Evolutionary conservation across 2,113 vertebrate species (phyloP).

Genomic region (Australoheros scitulus): DNA sequence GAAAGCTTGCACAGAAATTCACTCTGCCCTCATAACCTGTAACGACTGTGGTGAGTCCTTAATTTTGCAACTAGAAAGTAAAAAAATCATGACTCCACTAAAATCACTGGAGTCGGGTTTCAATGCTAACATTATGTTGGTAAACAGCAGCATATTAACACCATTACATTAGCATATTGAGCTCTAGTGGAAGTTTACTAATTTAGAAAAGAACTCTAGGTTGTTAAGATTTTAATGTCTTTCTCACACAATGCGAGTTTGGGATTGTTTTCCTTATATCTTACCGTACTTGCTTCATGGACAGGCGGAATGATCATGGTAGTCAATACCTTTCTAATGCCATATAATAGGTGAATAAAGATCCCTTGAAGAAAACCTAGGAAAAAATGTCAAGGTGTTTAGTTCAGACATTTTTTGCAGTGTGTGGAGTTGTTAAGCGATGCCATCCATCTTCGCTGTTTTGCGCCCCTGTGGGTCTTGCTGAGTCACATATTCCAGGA

Average conservation of each 20-base stretch:
- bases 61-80: not conserved
- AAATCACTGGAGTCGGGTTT: too few relatives aligned
- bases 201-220: not conserved
- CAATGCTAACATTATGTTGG: too few relatives aligned
- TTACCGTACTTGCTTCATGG: not conserved
- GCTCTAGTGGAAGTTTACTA: not conserved
- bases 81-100: not conserved
- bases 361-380: not conserved
- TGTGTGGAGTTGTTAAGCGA: conserved; percentile 21
- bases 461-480: conserved; percentile 31
- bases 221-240: too few relatives aligned
- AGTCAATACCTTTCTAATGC: not conserved
- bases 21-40: not conserved
- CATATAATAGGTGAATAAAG: not conserved
- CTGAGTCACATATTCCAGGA: conserved; percentile 63
- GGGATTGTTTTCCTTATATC: not conserved
- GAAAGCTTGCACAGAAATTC: not conserved
- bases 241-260: not conserved
- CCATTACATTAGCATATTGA: too few relatives aligned
- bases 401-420: not conserved
- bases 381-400: not conserved
- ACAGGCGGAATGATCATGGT: not conserved
- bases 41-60: not conserved
- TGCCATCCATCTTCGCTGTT: conserved; percentile 34
- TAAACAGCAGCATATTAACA: too few relatives aligned